Conservation (phyloP, 2,888 invertebrate genomes). For the Lingula anatina region DNA sequence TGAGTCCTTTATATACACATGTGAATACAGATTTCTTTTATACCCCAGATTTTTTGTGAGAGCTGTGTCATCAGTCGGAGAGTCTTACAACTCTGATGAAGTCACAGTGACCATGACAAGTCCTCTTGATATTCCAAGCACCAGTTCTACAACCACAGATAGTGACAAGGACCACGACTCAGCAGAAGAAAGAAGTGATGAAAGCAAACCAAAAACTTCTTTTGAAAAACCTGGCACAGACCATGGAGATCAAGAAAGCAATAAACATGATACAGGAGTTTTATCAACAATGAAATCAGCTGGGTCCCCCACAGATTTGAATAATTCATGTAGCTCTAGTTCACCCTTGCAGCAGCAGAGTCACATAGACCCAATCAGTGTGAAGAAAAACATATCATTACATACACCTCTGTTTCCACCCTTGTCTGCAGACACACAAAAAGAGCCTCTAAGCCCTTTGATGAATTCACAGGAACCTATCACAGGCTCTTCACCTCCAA, state of each 20-base stretch:
- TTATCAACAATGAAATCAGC: neutral
- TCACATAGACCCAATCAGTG: neutral
- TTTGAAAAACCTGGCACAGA: too few species aligned
- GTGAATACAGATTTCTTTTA: too few species aligned
- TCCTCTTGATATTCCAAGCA: constrained; percentile 19
- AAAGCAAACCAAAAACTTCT: too few species aligned
- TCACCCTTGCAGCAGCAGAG: neutral
- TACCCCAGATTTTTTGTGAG: constrained; percentile 40
- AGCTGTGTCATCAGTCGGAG: constrained; percentile 42
- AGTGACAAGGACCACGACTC: constrained; percentile 28
- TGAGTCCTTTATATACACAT: too few species aligned
- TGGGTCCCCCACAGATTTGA: neutral
- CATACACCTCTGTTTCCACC: too few species aligned
- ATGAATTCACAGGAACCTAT: too few species aligned
- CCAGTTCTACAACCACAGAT: constrained; percentile 25
- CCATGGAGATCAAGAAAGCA: neutral
- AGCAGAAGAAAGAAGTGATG: constrained; percentile 9
- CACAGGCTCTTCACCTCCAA: neutral
- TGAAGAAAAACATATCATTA: too few species aligned
- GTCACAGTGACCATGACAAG: constrained; percentile 30
- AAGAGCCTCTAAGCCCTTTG: too few species aligned
- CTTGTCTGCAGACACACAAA: too few species aligned
- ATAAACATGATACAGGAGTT: neutral
- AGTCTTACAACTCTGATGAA: constrained; percentile 38
- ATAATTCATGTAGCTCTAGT: neutral